A percentile compares a stretch with the other conserved stretches of the same genome.
Evolutionary conservation across 2,888 invertebrate species (phyloP).

Genomic region (Caenorhabditis sp.): DNA sequence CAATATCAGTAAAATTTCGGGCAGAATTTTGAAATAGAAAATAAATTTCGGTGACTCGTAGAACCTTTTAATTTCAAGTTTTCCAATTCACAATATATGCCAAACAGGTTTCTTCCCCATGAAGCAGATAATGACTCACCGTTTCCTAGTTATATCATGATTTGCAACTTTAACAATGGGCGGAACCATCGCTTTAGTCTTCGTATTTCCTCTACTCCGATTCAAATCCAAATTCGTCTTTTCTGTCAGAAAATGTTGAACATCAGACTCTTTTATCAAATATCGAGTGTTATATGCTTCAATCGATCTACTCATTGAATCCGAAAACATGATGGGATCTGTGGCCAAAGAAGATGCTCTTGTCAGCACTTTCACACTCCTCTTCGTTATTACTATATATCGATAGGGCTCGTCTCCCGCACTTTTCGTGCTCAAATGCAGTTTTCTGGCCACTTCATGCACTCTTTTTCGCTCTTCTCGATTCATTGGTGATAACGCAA

Average conservation of each 20-base stretch:
- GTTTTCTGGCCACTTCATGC: slow-evolving; percentile 47
- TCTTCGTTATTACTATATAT: slow-evolving; percentile 23
- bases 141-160: not conserved
- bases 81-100: too few relatives aligned
- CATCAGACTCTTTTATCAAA: slow-evolving; percentile 10
- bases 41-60: too few relatives aligned
- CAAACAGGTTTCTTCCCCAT: too few relatives aligned
- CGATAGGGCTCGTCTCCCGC: slow-evolving; percentile 42
- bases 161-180: not conserved
- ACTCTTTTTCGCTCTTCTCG: slow-evolving; percentile 45
- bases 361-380: not conserved
- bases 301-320: not conserved
- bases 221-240: not conserved
- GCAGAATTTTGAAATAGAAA: too few relatives aligned
- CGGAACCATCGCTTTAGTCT: not conserved
- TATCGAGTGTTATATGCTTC: not conserved
- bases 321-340: slow-evolving; percentile 11
- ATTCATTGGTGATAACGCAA: slow-evolving; percentile 20
- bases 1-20: too few relatives aligned
- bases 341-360: not conserved
- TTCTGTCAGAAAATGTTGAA: slow-evolving; percentile 16
- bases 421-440: slow-evolving; percentile 44
- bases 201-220: not conserved
- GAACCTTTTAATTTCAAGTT: too few relatives aligned
- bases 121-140: not conserved